Conservation (phyloP, 2,888 invertebrate species). For the Pristionchus maxplancki region DNA sequence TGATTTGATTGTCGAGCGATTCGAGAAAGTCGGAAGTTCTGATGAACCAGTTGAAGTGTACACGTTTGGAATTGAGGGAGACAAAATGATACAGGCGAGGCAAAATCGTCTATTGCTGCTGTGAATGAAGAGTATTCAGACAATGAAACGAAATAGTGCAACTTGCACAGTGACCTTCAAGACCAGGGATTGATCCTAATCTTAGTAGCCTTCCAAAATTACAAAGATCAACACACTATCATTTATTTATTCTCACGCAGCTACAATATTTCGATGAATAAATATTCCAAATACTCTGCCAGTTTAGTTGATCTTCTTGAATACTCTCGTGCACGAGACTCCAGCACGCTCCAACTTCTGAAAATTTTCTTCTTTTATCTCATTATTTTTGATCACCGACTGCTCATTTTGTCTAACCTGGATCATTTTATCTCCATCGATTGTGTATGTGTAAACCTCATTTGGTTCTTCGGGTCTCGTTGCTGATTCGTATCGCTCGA, state of each 20-base stretch:
- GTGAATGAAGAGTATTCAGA: not conserved
- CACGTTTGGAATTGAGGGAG: not conserved
- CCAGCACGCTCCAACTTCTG: not conserved
- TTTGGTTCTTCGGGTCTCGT: not conserved
- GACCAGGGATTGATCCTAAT: not conserved
- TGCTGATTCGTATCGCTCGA: not conserved
- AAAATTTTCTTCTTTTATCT: not conserved
- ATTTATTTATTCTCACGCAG: not conserved
- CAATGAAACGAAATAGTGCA: not conserved
- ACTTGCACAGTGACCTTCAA: conserved; percentile 2
- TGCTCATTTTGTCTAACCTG: too few relatives aligned
- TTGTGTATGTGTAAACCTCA: not conserved
- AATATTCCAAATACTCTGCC: too few relatives aligned
- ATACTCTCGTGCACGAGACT: not conserved
- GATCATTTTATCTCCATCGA: not conserved
- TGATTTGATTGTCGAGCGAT: not conserved
- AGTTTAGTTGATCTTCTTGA: not conserved
- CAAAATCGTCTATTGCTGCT: not conserved
- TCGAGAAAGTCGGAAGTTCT: not conserved
- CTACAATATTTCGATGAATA: not conserved
- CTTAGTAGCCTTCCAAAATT: not conserved
- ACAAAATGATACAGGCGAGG: not conserved
- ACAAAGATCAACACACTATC: too few relatives aligned
- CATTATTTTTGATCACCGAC: too few relatives aligned
- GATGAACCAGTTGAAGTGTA: not conserved